These are phyloP conservation scores for Mesorhabditis sp. DNA, from an alignment of 2,888 invertebrate genomes.

Conservation along the genomic window DNA sequence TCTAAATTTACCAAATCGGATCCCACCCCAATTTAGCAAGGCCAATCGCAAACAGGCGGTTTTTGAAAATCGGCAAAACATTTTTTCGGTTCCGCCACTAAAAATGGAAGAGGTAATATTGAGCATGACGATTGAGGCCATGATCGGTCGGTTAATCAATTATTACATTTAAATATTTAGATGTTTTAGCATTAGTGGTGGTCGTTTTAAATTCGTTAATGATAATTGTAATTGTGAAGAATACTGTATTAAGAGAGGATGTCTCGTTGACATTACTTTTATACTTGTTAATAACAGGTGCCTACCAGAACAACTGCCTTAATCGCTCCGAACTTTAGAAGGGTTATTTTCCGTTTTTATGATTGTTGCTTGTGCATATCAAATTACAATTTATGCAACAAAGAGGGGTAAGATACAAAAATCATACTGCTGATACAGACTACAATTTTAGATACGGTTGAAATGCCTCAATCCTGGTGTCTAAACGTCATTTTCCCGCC, in stretches of 20 bases:
- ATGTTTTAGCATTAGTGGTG: neutral
- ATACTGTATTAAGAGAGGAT: neutral
- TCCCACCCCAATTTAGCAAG: too few relatives aligned
- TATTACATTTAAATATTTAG: neutral
- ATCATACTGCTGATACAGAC: neutral
- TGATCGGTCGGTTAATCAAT: neutral
- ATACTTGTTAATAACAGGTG: neutral
- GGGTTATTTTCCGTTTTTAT: neutral
- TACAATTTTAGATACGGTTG: neutral
- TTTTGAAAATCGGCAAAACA: neutral
- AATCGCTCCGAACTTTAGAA: neutral
- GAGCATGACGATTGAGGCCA: neutral
- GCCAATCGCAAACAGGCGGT: too few relatives aligned
- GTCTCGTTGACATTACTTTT: neutral
- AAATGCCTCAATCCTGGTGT: neutral
- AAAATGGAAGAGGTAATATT: neutral
- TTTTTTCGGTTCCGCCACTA: neutral
- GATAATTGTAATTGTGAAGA: neutral
- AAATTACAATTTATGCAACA: neutral
- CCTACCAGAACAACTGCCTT: neutral
- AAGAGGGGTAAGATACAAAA: conserved; percentile 1
- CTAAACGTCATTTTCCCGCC: neutral
- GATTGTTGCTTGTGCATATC: conserved; percentile 5
- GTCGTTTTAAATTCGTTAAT: neutral
- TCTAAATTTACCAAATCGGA: too few relatives aligned